phyloP scores from a whole-genome alignment of 1,140 invertebrate species.

The Pseudachorutes palmiensis region DNA sequence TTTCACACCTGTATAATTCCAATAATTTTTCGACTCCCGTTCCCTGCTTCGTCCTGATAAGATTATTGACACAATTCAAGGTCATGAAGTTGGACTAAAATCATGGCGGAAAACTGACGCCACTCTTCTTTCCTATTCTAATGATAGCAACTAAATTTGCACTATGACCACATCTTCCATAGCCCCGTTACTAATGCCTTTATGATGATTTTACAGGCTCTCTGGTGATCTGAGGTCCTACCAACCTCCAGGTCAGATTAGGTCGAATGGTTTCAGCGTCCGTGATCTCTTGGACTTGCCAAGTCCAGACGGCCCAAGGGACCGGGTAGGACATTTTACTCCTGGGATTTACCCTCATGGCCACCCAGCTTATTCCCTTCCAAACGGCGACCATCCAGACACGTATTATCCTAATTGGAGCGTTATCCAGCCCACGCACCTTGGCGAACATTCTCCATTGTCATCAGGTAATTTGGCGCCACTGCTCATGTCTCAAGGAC shows the following conservation, averaged over 20 bases:
- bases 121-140: background rate
- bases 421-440: constrained; percentile 30
- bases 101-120: background rate
- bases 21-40: background rate
- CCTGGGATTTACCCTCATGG: constrained; percentile 19
- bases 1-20: background rate
- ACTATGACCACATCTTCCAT: background rate
- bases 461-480: background rate
- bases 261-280: constrained; percentile 20
- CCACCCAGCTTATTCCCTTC: background rate
- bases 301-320: constrained; percentile 12
- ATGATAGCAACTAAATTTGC: background rate
- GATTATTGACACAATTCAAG: constrained; percentile 8
- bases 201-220: background rate
- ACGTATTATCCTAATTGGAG: constrained; percentile 27
- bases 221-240: background rate
- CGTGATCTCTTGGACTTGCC: constrained; percentile 30
- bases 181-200: background rate
- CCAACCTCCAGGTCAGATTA: background rate
- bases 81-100: background rate
- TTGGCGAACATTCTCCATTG: background rate
- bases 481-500: background rate
- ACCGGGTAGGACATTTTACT: constrained; percentile 18
- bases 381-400: background rate
- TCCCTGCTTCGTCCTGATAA: background rate